Base-by-base conservation (phyloP, 2,888 invertebrate genomes). In the Pocota personata region DNA sequence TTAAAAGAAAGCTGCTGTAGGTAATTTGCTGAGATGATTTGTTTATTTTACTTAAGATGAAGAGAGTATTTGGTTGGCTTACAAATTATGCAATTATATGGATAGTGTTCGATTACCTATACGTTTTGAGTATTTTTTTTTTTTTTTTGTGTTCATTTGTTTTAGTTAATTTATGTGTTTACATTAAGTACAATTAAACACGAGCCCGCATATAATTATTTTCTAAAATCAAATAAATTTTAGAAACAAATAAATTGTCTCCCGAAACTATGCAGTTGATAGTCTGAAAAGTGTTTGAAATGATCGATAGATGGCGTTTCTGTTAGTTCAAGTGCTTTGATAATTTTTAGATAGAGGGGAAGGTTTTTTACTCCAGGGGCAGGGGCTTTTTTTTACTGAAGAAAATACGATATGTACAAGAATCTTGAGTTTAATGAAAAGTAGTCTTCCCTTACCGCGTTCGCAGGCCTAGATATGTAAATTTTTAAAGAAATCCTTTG, bases 1-100 rank as follows among this genome's bases (percentile, higher is more conserved):
- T 66, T 62, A 30, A 72, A n/a, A 48, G 64, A 43, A 64, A 62
- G 48, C 48, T 40, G 55, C 24, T 43, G 62, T 24, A n/a, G n/a
- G n/a, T n/a, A 55, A 35, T 19, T 73, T 52, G 32, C n/a, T n/a
- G 21, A 21, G 3, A 48, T 48, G 48, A 48, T 48, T 19, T 48
- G 48, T 21, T 48, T 21, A 48, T 48, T n/a, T 21, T 71, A 16
- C 27, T 21, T 21, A 21, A 46, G 35, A 14, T 21, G 71, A 71
- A 10, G 50, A 48, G 21, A 27, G 50, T 30, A 14, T 67, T 46
- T 43, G n/a, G 27, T 21, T 12, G 12, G 8, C 3, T 30, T 55
- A 19, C 5, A 4, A 32, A 55, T n/a, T 24, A 30, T 21, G 30
- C 24, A 37, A 50, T 30, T 58, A 6, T 21, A 0, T 46, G 16